Conservation (phyloP, 53 echinoderm and acorn worm species). For the Patiria pectinifera region DNA sequence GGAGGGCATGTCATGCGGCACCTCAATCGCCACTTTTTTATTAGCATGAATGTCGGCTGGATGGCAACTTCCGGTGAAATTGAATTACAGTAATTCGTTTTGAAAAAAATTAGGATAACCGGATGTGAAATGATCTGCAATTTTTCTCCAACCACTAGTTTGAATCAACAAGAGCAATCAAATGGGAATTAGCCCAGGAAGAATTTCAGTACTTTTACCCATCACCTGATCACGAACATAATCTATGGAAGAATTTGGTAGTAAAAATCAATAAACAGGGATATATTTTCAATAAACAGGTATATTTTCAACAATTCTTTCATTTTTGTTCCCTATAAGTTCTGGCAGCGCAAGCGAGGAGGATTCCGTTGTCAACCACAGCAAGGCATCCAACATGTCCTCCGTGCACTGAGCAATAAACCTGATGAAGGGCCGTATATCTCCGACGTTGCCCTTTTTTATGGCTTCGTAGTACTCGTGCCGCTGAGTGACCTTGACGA, state of each 20-base stretch:
- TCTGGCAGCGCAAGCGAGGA: slow-evolving; percentile 58
- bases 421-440: slow-evolving; percentile 93
- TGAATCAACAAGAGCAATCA: too few relatives aligned
- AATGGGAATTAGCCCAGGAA: too few relatives aligned
- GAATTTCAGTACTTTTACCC: too few relatives aligned
- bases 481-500: slow-evolving; percentile 81
- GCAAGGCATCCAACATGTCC: slow-evolving; percentile 83
- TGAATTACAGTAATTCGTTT: too few relatives aligned
- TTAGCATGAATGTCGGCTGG: too few relatives aligned
- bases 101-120: too few relatives aligned
- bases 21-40: too few relatives aligned
- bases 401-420: slow-evolving; percentile 85
- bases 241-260: not conserved
- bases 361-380: slow-evolving; percentile 77
- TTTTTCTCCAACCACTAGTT: too few relatives aligned
- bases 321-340: slow-evolving; percentile 46
- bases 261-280: not conserved
- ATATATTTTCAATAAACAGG: slow-evolving; percentile 26
- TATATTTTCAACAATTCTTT: slow-evolving; percentile 29
- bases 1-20: too few relatives aligned
- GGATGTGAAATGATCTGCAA: too few relatives aligned
- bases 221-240: too few relatives aligned
- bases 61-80: too few relatives aligned
- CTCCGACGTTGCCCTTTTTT: slow-evolving; percentile 86
- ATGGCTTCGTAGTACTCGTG: slow-evolving; percentile 87